Evolutionary conservation across 2,888 invertebrate species (phyloP).

Genomic region (Ichneumon xanthorius): DNA sequence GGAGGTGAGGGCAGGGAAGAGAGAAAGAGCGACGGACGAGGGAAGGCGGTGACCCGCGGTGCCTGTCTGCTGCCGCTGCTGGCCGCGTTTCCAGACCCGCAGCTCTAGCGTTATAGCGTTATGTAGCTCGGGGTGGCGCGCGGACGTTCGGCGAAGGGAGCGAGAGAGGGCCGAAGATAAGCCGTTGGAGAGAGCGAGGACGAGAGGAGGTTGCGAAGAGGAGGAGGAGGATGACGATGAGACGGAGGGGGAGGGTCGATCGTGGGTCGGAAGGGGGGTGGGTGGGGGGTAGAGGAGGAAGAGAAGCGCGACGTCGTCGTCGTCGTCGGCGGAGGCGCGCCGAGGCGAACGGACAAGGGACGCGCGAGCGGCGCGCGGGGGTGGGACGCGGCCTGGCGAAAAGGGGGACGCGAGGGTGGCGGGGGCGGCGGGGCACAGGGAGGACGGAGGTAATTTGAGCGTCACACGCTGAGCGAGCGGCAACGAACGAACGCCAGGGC

Average conservation of each 20-base stretch:
- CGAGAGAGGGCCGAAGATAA: constrained; percentile 45
- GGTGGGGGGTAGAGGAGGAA: constrained; percentile 53
- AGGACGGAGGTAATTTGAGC: constrained; percentile 84
- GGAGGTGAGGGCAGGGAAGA: constrained; percentile 43
- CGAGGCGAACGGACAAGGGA: constrained; percentile 68
- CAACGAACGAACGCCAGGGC: constrained; percentile 81
- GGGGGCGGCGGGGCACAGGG: constrained; percentile 58
- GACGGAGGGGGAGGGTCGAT: constrained; percentile 12
- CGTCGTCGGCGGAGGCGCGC: constrained; percentile 70
- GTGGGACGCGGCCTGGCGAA: constrained; percentile 61
- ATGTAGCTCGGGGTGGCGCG: constrained; percentile 72
- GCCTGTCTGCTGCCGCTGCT: constrained; percentile 80
- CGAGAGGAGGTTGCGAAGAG: constrained; percentile 18
- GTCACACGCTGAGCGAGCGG: constrained; percentile 83
- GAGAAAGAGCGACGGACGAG: constrained; percentile 70
- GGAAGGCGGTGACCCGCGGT: constrained; percentile 84
- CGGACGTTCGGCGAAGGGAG: constrained; percentile 59
- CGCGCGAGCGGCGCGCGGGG: constrained; percentile 46
- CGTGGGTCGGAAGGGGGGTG: constrained; percentile 33
- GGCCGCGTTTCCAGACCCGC: constrained; percentile 81
- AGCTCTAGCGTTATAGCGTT: constrained; percentile 70
- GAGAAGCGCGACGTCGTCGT: constrained; percentile 55
- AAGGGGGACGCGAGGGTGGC: constrained; percentile 66
- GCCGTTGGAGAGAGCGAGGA: constrained; percentile 43
- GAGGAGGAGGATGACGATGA: constrained; percentile 43